These are phyloP conservation scores for Nomada ruficornis DNA, from an alignment of 2,888 invertebrate genomes.

Conservation along the genomic window DNA sequence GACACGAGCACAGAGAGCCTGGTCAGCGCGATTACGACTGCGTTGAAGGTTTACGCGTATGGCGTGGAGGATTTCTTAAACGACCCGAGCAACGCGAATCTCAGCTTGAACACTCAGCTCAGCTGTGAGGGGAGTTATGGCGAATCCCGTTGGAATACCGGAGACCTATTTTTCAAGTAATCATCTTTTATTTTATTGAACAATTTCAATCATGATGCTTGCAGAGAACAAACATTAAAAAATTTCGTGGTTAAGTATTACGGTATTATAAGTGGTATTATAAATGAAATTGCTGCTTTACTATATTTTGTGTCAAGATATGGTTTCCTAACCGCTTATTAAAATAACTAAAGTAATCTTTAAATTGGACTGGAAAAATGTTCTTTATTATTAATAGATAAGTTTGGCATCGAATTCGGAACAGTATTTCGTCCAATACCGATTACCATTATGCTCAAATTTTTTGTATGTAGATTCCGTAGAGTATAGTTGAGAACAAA, in stretches of 20 bases:
- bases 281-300: not conserved
- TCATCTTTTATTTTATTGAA: not conserved
- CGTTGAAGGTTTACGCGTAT: conserved; percentile 95
- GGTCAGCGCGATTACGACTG: conserved; percentile 94
- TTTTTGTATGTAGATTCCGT: too few relatives aligned
- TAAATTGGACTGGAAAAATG: too few relatives aligned
- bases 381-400: too few relatives aligned
- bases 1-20: conserved; percentile 93
- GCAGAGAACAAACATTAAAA: too few relatives aligned
- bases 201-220: not conserved
- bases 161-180: conserved; percentile 90
- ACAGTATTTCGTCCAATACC: too few relatives aligned
- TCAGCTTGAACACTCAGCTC: conserved; percentile 91
- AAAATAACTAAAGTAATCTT: too few relatives aligned
- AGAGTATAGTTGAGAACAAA: too few relatives aligned
- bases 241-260: too few relatives aligned
- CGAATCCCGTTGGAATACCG: conserved; percentile 94
- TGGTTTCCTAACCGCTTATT: not conserved
- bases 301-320: not conserved
- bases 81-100: conserved; percentile 89
- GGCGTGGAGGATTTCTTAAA: conserved; percentile 94
- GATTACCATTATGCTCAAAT: too few relatives aligned
- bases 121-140: conserved; percentile 91
- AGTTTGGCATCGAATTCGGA: too few relatives aligned
- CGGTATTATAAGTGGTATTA: not conserved